Evolutionary conservation across 2,888 invertebrate species (phyloP), one percentile per base, ranked within the genome.

Genomic region (Cactoblastis cactorum): DNA sequence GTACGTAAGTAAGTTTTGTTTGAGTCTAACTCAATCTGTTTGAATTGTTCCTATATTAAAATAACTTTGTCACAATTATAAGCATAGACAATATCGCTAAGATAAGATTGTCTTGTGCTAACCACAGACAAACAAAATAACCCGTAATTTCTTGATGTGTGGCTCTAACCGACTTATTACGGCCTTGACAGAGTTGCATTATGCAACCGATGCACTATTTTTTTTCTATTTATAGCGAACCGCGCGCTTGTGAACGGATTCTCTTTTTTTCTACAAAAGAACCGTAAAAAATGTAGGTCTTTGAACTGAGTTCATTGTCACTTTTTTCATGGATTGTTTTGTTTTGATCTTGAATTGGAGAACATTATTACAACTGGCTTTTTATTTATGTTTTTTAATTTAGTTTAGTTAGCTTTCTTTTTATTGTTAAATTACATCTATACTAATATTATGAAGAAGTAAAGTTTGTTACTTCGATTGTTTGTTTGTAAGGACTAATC

Each of bases 121-220:
- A n/a, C n/a, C n/a, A n/a, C n/a, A n/a, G n/a, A n/a, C n/a, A n/a
- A n/a, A n/a, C n/a, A n/a, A n/a, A n/a, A n/a, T n/a, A n/a, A n/a
- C n/a, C n/a, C n/a, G n/a, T n/a, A n/a, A n/a, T n/a, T n/a, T n/a
- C n/a, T n/a, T n/a, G n/a, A n/a, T n/a, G n/a, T n/a, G n/a, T n/a
- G n/a, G n/a, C n/a, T n/a, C 8, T 28, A 8, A 6, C 28, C 28
- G 28, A 28, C 28, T 12, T 17, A 9, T 15, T 15, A 1, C 46
- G 56, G 54, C 60, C 60, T 61, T 61, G 58, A 56, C 45, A 41
- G 15, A 19, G 24, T 57, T 57, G 53, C 51, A 49, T 55, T 56
- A 59, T 34, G 33, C 28, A 15, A 53, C 41, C 41, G 49, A 45
- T 50, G 46, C 49, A 50, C 49, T 50, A 52, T 54, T 56, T 54